phyloP scores from a whole-genome alignment of 1,140 invertebrate species.

The Drosophila kurseongensis region DNA sequence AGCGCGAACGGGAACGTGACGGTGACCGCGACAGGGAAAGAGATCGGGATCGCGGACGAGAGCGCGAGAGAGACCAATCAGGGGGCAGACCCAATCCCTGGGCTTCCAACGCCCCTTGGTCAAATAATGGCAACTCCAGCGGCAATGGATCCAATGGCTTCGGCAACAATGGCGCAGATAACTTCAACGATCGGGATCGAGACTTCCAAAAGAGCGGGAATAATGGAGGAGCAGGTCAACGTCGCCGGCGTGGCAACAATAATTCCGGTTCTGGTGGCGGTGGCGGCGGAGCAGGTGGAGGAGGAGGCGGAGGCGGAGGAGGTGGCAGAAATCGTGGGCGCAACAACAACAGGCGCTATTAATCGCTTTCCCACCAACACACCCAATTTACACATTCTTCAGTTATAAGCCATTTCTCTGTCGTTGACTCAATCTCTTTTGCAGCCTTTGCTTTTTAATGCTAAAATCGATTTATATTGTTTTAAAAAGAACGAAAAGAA shows the following conservation, averaged over 20 bases:
- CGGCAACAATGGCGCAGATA: slow-evolving; percentile 56
- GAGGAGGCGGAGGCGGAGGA: slow-evolving; percentile 39
- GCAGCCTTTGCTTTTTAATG: slow-evolving; percentile 25
- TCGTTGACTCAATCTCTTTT: slow-evolving; percentile 18
- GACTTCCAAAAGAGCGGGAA: slow-evolving; percentile 56
- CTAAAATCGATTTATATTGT: slow-evolving; percentile 46
- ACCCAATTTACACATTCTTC: slow-evolving; percentile 32
- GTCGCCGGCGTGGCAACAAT: slow-evolving; percentile 71
- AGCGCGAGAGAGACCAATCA: slow-evolving; percentile 29
- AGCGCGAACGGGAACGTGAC: slow-evolving; percentile 29
- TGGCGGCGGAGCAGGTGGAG: slow-evolving; percentile 17
- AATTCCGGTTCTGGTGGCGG: slow-evolving; percentile 24
- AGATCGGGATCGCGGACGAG: slow-evolving; percentile 27
- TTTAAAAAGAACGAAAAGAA: slow-evolving; percentile 34
- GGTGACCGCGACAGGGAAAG: slow-evolving; percentile 25
- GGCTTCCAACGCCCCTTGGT: slow-evolving; percentile 66
- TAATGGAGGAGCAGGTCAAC: slow-evolving; percentile 39
- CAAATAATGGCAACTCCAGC: slow-evolving; percentile 57
- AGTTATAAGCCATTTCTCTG: slow-evolving; percentile 11
- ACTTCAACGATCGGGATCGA: slow-evolving; percentile 58
- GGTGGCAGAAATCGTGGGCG: slow-evolving; percentile 65
- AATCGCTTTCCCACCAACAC: slow-evolving; percentile 28
- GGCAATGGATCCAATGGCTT: slow-evolving; percentile 66
- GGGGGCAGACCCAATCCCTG: slow-evolving; percentile 68
- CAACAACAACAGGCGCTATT: slow-evolving; percentile 72